Evolutionary conservation across 2,113 vertebrate genomes (phyloP).

Genomic region (Python bivittatus): DNA sequence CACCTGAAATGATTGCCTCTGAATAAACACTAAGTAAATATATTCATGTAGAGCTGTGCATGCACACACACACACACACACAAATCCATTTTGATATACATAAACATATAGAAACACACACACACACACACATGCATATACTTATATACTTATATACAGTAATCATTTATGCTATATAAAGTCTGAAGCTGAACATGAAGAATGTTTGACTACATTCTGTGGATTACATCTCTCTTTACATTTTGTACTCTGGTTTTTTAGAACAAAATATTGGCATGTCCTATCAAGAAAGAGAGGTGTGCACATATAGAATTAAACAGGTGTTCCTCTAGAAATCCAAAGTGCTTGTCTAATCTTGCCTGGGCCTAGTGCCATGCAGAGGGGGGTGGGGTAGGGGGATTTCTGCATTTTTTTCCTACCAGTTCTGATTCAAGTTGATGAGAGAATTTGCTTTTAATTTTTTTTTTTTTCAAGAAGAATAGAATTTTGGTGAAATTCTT

Average conservation of each 20-base stretch:
- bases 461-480: background rate
- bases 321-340: background rate
- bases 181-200: background rate
- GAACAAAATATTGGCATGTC: background rate
- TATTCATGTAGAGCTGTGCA: background rate
- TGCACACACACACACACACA: background rate
- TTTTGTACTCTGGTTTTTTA: background rate
- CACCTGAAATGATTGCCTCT: background rate
- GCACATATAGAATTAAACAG: background rate
- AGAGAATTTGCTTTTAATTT: background rate
- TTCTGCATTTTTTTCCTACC: background rate
- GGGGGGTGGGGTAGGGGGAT: background rate
- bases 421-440: background rate
- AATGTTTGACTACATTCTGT: background rate
- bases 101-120: no score
- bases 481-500: background rate
- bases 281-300: background rate
- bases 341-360: background rate
- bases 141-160: background rate
- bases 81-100: background rate
- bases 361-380: background rate
- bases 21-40: background rate
- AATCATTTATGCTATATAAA: background rate
- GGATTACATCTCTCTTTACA: background rate
- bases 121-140: background rate